Evolutionary conservation across 2,113 vertebrate species (phyloP).

Genomic region (Chelonoidis abingdonii): DNA sequence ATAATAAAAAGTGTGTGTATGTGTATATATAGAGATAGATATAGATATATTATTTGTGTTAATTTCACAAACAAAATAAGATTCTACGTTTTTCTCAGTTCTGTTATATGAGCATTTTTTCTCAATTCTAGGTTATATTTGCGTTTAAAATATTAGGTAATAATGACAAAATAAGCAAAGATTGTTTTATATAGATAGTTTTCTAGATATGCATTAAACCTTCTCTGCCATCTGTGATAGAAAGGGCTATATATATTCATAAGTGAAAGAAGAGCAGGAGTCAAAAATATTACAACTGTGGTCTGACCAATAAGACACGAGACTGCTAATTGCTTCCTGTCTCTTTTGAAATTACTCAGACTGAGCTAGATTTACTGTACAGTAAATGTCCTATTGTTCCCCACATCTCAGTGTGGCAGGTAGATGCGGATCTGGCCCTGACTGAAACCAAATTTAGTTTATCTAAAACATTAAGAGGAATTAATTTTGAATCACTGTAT

Average conservation of each 20-base stretch:
- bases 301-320: constrained; percentile 1
- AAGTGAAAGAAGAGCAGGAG: background rate
- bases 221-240: background rate
- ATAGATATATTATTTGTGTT: background rate
- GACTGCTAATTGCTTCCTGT: constrained; percentile 35
- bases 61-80: constrained; percentile 9
- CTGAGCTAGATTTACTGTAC: constrained; percentile 52
- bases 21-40: too few relatives aligned
- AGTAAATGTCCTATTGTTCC: constrained; percentile 33
- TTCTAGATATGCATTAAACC: fast-evolving
- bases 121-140: background rate
- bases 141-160: background rate
- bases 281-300: background rate
- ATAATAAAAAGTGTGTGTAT: background rate
- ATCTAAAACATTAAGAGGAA: background rate
- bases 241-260: background rate
- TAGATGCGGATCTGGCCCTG: background rate
- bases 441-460: background rate
- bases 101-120: background rate
- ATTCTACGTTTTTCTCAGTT: background rate
- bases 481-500: background rate
- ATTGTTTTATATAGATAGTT: fast-evolving
- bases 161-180: too few relatives aligned
- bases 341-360: constrained; percentile 45
- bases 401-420: background rate